Evolutionary conservation across 2,113 vertebrate species (phyloP).

Genomic region (Pyxicephalus adspersus): DNA sequence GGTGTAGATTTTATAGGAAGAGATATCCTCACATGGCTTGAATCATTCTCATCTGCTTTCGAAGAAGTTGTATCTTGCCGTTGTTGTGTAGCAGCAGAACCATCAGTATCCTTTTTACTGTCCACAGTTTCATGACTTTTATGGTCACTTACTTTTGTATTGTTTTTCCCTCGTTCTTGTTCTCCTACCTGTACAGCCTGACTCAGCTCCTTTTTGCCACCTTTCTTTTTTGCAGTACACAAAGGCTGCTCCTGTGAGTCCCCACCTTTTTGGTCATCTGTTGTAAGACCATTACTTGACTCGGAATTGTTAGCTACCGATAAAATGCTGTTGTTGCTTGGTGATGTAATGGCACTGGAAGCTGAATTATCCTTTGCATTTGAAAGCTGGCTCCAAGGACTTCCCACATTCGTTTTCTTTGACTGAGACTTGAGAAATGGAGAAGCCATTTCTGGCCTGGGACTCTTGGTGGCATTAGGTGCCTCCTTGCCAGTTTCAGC

Average conservation of each 20-base stretch:
- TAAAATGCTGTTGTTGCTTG: conserved; percentile 45
- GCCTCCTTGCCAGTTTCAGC: conserved; percentile 81
- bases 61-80: conserved; percentile 72
- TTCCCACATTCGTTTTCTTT: conserved; percentile 75
- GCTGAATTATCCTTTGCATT: conserved; percentile 47
- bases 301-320: conserved; percentile 61
- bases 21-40: conserved; percentile 73
- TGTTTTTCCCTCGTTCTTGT: conserved; percentile 82
- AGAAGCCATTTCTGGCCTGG: conserved; percentile 74
- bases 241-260: conserved; percentile 81
- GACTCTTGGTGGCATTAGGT: conserved; percentile 75
- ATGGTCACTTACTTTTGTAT: conserved; percentile 81
- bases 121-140: conserved; percentile 76
- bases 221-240: conserved; percentile 87
- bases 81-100: conserved; percentile 61
- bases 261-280: conserved; percentile 77
- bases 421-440: conserved; percentile 80
- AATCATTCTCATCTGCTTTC: conserved; percentile 73
- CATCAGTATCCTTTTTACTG: conserved; percentile 78
- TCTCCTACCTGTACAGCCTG: conserved; percentile 78
- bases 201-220: conserved; percentile 86
- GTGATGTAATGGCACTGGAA: conserved; percentile 67
- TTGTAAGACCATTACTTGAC: conserved; percentile 70
- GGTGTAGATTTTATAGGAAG: conserved; percentile 82
- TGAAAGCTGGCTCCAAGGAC: conserved; percentile 73